Conservation (phyloP, 2,888 invertebrate genomes). For the Sepioteuthis lessoniana region DNA sequence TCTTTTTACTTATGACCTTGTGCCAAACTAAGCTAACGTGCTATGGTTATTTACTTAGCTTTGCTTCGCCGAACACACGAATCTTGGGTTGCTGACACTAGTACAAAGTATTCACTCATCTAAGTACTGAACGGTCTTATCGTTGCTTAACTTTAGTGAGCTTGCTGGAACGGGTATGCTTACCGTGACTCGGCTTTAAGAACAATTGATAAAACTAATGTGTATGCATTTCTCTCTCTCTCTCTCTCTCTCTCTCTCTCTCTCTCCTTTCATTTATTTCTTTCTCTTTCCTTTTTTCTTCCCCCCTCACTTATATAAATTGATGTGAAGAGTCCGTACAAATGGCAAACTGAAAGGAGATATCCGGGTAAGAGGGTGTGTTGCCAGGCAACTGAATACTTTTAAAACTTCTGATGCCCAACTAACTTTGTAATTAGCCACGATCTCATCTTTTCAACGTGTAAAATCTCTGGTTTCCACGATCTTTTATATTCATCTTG, state of each 20-base stretch:
- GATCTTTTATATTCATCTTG: background rate
- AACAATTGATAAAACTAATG: too few species aligned
- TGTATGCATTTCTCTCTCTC: constrained; percentile 47
- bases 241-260: background rate
- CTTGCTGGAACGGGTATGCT: too few species aligned
- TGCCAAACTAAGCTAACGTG: too few species aligned
- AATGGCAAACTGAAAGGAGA: background rate
- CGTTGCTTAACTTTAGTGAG: too few species aligned
- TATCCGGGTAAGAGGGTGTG: background rate
- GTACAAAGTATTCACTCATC: too few species aligned
- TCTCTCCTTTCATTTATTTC: background rate
- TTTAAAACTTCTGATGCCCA: background rate
- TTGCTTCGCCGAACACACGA: too few species aligned
- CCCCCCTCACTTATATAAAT: background rate
- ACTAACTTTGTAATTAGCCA: background rate
- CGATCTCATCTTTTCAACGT: background rate
- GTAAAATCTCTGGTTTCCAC: background rate
- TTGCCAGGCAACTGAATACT: background rate
- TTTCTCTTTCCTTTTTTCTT: background rate
- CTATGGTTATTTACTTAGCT: too few species aligned
- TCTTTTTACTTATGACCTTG: too few species aligned
- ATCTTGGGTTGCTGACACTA: too few species aligned
- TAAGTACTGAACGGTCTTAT: too few species aligned
- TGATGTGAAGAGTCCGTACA: background rate
- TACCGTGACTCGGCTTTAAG: too few species aligned